A percentile compares a stretch with the other conserved stretches of the same genome.
These are phyloP conservation scores for Platichthys stellatus DNA, from an alignment of 2,113 vertebrate genomes.

Conservation along the genomic window DNA sequence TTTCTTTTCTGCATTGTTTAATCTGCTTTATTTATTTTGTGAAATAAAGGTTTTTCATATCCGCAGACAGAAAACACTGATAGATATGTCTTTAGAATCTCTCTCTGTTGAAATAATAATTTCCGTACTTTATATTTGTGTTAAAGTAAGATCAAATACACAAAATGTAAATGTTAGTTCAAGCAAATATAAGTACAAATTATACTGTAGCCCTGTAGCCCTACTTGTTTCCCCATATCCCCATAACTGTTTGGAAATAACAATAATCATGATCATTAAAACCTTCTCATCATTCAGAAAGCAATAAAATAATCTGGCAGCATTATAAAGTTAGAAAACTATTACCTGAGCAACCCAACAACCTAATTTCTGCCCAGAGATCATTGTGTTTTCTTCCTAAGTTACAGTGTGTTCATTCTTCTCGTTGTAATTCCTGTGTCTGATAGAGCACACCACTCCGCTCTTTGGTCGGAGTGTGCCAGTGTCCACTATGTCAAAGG, in stretches of 20 bases:
- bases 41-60: too few relatives aligned
- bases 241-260: background rate
- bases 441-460: slow-evolving; percentile 87
- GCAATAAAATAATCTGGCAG: background rate
- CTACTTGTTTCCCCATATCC: background rate
- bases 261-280: background rate
- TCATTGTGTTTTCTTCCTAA: background rate
- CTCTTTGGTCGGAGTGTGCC: slow-evolving; percentile 85
- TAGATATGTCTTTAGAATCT: background rate
- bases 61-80: too few relatives aligned
- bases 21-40: too few relatives aligned
- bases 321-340: background rate
- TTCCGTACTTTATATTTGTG: too few relatives aligned
- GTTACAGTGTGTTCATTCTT: background rate
- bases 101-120: too few relatives aligned
- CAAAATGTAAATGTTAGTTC: too few relatives aligned
- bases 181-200: background rate
- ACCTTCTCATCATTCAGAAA: background rate
- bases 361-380: background rate
- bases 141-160: too few relatives aligned
- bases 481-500: slow-evolving; percentile 83
- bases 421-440: slow-evolving; percentile 56
- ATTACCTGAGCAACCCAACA: background rate
- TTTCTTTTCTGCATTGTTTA: too few relatives aligned
- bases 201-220: too few relatives aligned